These are phyloP conservation scores for Corythoichthys haematopterus DNA, from an alignment of 2,113 vertebrate genomes.

Conservation along the genomic window DNA sequence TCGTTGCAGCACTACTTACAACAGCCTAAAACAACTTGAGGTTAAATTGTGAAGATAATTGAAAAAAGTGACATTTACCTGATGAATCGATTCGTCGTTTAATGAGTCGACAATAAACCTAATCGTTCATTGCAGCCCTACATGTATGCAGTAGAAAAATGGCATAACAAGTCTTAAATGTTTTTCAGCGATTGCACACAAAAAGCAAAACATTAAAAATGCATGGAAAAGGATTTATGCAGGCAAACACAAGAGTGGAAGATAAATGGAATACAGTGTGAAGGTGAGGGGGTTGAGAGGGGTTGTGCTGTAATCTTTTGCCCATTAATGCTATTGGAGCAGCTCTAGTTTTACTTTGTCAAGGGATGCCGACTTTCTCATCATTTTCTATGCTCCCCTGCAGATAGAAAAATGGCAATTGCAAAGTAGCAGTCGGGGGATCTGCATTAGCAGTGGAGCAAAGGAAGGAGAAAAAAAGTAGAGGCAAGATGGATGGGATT, in stretches of 20 bases:
- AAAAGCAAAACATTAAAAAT: no score
- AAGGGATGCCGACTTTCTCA: slow-evolving; percentile 17
- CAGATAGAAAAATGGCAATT: slow-evolving; percentile 45
- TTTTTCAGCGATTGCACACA: no score
- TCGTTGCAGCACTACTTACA: no score
- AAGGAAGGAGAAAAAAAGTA: slow-evolving; percentile 9
- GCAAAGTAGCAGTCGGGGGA: slow-evolving; percentile 34
- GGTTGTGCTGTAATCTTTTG: slow-evolving; percentile 33
- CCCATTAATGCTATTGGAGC: slow-evolving; percentile 43
- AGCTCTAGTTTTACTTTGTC: slow-evolving; percentile 35
- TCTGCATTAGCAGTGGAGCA: slow-evolving; percentile 42
- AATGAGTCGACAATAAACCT: no score
- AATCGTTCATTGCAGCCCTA: no score
- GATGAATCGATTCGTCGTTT: no score
- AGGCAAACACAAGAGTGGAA: slow-evolving; percentile 21
- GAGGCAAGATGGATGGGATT: slow-evolving; percentile 41
- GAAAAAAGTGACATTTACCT: no score
- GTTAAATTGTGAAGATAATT: no score
- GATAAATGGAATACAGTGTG: slow-evolving; percentile 34
- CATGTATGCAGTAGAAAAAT: slow-evolving; percentile 8
- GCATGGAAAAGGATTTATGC: slow-evolving; percentile 29
- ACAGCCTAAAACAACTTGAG: no score
- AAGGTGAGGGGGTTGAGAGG: slow-evolving; percentile 6
- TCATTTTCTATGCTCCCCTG: slow-evolving; percentile 26
- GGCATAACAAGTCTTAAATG: slow-evolving; percentile 8